Percentiles rank a stretch among this genome's conserved stretches.
phyloP scores from a whole-genome alignment of 2,888 invertebrate species.

The Catocala nupta region DNA sequence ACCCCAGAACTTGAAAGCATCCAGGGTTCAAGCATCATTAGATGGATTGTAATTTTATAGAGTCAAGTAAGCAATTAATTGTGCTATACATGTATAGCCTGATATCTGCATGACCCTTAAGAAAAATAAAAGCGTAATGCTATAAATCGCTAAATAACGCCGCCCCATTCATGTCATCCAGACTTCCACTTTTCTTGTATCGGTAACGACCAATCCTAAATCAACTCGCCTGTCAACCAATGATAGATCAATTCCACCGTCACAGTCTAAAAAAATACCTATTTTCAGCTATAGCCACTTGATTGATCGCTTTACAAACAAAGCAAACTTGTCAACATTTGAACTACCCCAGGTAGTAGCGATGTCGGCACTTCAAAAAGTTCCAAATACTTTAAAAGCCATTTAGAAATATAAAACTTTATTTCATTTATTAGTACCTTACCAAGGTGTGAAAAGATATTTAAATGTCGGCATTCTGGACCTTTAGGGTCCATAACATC shows the following conservation, averaged over 20 bases:
- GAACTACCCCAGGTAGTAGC: slow-evolving; percentile 4
- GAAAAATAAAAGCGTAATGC: too few species aligned
- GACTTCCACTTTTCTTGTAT: not conserved
- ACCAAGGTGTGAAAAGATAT: slow-evolving; percentile 49
- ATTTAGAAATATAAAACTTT: slow-evolving; percentile 35
- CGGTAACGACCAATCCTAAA: not conserved
- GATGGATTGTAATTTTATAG: too few species aligned
- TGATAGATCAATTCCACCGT: slow-evolving; percentile 5
- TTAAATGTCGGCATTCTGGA: slow-evolving; percentile 27
- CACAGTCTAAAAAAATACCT: not conserved
- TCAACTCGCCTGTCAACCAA: not conserved
- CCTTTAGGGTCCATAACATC: slow-evolving; percentile 13
- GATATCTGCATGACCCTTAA: too few species aligned
- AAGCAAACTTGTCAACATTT: slow-evolving; percentile 6
- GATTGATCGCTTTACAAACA: not conserved
- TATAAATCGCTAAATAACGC: too few species aligned
- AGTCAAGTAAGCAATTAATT: too few species aligned
- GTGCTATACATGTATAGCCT: too few species aligned
- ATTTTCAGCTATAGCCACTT: not conserved
- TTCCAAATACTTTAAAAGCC: slow-evolving; percentile 32
- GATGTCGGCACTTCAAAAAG: slow-evolving; percentile 30
- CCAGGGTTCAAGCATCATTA: too few species aligned
- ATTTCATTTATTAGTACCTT: slow-evolving; percentile 37
- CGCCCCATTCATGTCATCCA: too few species aligned
- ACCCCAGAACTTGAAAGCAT: too few species aligned